phyloP scores from a whole-genome alignment of 2,888 invertebrate genomes.

The Strigamia crassipes region DNA sequence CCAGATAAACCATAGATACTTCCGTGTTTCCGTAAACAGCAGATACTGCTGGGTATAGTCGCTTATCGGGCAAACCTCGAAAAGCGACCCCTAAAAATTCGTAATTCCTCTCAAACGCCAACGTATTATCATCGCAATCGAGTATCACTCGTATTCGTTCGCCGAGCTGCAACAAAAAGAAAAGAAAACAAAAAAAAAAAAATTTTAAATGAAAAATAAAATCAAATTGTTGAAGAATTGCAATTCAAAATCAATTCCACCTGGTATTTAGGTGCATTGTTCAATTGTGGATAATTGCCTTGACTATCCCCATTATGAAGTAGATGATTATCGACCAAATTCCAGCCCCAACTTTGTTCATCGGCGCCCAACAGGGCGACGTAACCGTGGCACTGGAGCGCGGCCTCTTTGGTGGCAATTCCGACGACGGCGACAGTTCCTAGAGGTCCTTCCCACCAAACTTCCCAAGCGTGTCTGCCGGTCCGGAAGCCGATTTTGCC shows the following conservation, averaged over 20 bases:
- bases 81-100: constrained; percentile 99
- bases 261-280: constrained; percentile 97
- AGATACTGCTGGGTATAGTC: constrained; percentile 92
- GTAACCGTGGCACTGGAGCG: constrained; percentile 92
- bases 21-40: constrained; percentile 99
- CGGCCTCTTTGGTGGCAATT: constrained; percentile 90
- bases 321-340: constrained; percentile 95
- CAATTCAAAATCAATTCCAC: constrained; percentile 62
- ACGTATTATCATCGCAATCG: constrained; percentile 95
- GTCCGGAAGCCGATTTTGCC: constrained; percentile 82
- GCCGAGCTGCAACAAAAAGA: constrained; percentile 74
- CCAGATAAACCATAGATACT: constrained; percentile 98
- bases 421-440: constrained; percentile 98
- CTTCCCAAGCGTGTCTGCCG: constrained; percentile 96
- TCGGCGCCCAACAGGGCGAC: constrained; percentile 92
- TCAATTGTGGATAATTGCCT: constrained; percentile 89
- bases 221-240: not conserved
- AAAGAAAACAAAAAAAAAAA: not conserved
- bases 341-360: constrained; percentile 99
- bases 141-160: constrained; percentile 95
- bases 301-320: constrained; percentile 94
- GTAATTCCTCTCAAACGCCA: constrained; percentile 96
- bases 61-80: constrained; percentile 89
- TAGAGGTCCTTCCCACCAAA: constrained; percentile 97
- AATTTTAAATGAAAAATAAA: no score